Evolutionary conservation across 1,140 invertebrate species (phyloP).

Genomic region (Caenorhabditis inopinata): DNA sequence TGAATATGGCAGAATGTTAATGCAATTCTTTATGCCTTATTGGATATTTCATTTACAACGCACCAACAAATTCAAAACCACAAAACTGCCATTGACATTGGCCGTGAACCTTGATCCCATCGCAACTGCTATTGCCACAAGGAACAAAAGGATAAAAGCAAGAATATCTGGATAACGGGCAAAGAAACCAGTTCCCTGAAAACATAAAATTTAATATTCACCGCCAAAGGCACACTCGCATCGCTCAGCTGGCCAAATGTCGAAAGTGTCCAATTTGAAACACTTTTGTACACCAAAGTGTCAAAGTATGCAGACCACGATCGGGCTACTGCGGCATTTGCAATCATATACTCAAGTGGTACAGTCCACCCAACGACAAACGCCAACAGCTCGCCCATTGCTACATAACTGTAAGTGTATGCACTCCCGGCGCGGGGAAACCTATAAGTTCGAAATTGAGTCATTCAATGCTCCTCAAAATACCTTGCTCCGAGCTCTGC

Average conservation of each 20-base stretch:
- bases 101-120: conserved; percentile 80
- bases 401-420: conserved; percentile 74
- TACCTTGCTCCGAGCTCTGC: conserved; percentile 80
- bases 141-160: conserved; percentile 56
- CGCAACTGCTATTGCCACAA: conserved; percentile 68
- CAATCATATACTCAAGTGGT: conserved; percentile 69
- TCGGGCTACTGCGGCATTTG: conserved; percentile 84
- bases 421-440: conserved; percentile 88
- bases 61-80: conserved; percentile 16
- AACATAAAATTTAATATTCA: conserved; percentile 75
- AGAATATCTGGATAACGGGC: conserved; percentile 62
- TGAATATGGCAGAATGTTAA: conserved; percentile 60
- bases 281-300: conserved; percentile 76
- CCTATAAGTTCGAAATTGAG: conserved; percentile 63
- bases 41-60: no score
- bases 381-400: conserved; percentile 87
- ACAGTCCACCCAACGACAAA: conserved; percentile 86
- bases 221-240: conserved; percentile 79
- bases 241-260: conserved; percentile 72
- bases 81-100: conserved; percentile 44
- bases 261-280: conserved; percentile 78
- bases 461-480: background rate
- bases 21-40: background rate
- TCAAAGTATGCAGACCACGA: conserved; percentile 91
- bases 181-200: conserved; percentile 71